Base-by-base conservation (phyloP, 2,888 invertebrate genomes). In the Drosophila tanythrix region DNA sequence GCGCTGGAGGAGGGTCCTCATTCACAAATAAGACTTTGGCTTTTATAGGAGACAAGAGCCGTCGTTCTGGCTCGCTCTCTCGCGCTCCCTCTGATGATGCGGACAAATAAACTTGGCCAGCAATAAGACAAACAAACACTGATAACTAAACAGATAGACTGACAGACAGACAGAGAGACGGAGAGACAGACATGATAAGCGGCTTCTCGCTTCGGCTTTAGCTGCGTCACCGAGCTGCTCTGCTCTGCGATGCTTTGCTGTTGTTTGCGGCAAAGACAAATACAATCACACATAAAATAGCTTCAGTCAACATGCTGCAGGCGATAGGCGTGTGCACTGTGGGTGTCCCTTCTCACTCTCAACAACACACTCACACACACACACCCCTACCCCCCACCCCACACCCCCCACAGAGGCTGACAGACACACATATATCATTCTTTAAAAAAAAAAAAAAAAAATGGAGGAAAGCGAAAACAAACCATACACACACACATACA, bases 221-320 rank as follows among this genome's bases (percentile, higher is more conserved):
- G 56, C 53, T 46, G 52, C 36, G 36, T 29, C 57, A 40, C 35
- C 27, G 52, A 53, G 48, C 25, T 40, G 35, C 18, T 25, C 25
- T 8, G 36, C 38, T 33, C 38, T 27, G n/a, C 33, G 25, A 13
- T 62, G 43, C 59, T 27, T 27, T 51, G 50, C 79, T 65, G 31
- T 57, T 40, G 67, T 81, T 81, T 79, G 82, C 46, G 79, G 80
- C 75, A 75, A 82, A 82, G 79, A 79, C 80, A 80, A 80, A 82
- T 79, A 78, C 78, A 80, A 82, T 74, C 80, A 67, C 67, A 57
- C 82, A 80, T 82, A 71, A 74, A 81, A 81, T 81, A 76, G 75
- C 75, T 75, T 65, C 65, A 65, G 73, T 65, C 68, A 68, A 72
- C 68, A 61, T 56, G 67, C 67, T 51, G 74, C 64, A 51, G 60